Evolutionary conservation across 2,888 invertebrate genomes (phyloP), one percentile per base, ranked within the genome.

Genomic region (Drosophila leonis): DNA sequence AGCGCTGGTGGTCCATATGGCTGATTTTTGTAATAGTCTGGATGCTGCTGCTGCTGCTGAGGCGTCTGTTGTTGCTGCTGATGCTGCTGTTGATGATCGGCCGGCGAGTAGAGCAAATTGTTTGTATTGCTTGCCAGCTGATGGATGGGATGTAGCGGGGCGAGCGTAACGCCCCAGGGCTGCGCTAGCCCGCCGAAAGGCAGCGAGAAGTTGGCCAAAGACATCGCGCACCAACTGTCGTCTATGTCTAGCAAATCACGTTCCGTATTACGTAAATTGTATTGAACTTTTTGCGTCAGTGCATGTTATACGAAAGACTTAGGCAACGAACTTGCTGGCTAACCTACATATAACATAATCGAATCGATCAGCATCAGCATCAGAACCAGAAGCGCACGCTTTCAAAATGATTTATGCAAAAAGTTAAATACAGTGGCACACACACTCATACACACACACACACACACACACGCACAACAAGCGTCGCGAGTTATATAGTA

Each of bases 111-210:
- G 7, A 93, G 83, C 60, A 93, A 78, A 88, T 92, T 93, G 59
- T 93, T 93, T 12, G 93, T 93, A 69, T 92, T 93, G 54, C 92
- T 91, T 35, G 92, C 92, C 69, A 92, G 80, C 76, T 92, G 93
- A 73, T 93, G 92, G 49, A 92, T 90, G 55, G 92, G 90, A 76
- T 93, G 93, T 60, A 92, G 69, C 12, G 92, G 92, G 4, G 92
- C 85, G n/a, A 92, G 63, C 6, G 93, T 93, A 27, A 92, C 92
- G 65, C 91, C 88, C 93, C 93, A 93, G 15, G 90, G 88, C 69
- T 90, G 92, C 8, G 90, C 80, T 33, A 91, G 77, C 3, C 90
- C 79, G 55, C 92, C 91, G 74, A 93, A 93, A 48, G 93, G 93
- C 74, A 93, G 74, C 56, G 93, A 92, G 83, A 93, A 93, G 76